Base-by-base conservation (phyloP, 2,113 vertebrate genomes). In the Xyrauchen texanus region DNA sequence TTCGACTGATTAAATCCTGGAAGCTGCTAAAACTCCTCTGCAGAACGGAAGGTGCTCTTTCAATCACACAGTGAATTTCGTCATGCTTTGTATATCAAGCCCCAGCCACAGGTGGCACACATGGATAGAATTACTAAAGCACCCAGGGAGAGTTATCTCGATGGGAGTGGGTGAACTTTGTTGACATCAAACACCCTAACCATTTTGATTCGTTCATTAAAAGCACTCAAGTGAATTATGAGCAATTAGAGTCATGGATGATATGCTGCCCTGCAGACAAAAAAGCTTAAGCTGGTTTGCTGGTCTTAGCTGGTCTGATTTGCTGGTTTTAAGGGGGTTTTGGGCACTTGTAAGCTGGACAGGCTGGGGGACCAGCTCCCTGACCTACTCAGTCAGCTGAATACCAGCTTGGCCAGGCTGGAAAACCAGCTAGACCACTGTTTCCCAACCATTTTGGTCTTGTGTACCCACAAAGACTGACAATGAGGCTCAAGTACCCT, bases 151-250 rank as follows among this genome's bases (percentile, higher is more conserved):
- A 2, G 6, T 49, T 76, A 12, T 74, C 57, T 67, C 63, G n/a
- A n/a, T 13, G 12, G 52, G 73, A 42, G 42, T 60, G 13, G 65
- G 53, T n/a, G 8, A 66, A 63, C n/a, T 9, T 49, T 71, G 45
- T 69, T 66, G 71, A 76, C 68, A 60, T 58, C 11, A 15, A 65
- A 74, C 82, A 74, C 15, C 68, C 42, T 8, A 57, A 46, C n/a
- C 53, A 55, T 52, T 73, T 81, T 79, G 75, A 77, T 82, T 68
- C n/a, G 72, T 77, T 86, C 81, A 85, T 82, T 85, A 82, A 86
- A 83, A 61, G 62, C 71, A 77, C 77, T 83, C 55, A 79, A 85
- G 79, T 81, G 76, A 79, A 82, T 67, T 83, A 75, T 74, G 47
- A 82, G 77, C 65, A 84, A 82, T 86, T 82, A 84, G 57, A 77